Evolutionary conservation across 2,113 vertebrate genomes (phyloP).

Genomic region (Pleuronectes platessa): DNA sequence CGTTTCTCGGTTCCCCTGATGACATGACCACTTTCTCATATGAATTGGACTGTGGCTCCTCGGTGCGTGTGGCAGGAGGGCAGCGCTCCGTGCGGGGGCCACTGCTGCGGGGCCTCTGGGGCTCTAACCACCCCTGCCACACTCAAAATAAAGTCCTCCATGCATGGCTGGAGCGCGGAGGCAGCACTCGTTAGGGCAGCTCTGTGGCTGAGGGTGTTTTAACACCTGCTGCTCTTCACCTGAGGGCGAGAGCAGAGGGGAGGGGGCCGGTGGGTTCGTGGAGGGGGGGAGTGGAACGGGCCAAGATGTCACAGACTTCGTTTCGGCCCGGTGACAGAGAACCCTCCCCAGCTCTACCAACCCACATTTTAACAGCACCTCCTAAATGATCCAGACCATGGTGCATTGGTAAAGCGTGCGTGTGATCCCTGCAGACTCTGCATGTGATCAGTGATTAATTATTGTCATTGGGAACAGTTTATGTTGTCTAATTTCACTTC

Average conservation of each 20-base stretch:
- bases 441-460: conserved; percentile 51
- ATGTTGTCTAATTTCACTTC: not conserved
- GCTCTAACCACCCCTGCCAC: conserved; percentile 84
- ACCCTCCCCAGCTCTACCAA: conserved; percentile 64
- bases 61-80: conserved; percentile 48
- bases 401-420: conserved; percentile 36
- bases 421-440: conserved; percentile 31
- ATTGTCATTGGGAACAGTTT: conserved; percentile 18
- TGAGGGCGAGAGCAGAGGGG: conserved; percentile 72
- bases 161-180: conserved; percentile 66
- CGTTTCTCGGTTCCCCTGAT: conserved; percentile 32
- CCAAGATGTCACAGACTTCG: conserved; percentile 76
- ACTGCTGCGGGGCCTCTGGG: conserved; percentile 29
- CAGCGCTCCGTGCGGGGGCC: conserved; percentile 70
- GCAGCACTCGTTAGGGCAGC: conserved; percentile 77
- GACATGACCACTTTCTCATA: conserved; percentile 61
- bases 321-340: conserved; percentile 73
- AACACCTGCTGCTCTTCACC: conserved; percentile 85
- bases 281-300: conserved; percentile 33
- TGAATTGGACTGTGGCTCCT: conserved; percentile 55
- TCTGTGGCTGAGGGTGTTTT: conserved; percentile 80
- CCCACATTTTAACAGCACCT: conserved; percentile 66
- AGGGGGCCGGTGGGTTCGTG: conserved; percentile 1
- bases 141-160: conserved; percentile 83
- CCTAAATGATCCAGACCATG: conserved; percentile 55